Evolutionary conservation across 2,888 invertebrate genomes (phyloP).

Genomic region (Nemurella pictetii): DNA sequence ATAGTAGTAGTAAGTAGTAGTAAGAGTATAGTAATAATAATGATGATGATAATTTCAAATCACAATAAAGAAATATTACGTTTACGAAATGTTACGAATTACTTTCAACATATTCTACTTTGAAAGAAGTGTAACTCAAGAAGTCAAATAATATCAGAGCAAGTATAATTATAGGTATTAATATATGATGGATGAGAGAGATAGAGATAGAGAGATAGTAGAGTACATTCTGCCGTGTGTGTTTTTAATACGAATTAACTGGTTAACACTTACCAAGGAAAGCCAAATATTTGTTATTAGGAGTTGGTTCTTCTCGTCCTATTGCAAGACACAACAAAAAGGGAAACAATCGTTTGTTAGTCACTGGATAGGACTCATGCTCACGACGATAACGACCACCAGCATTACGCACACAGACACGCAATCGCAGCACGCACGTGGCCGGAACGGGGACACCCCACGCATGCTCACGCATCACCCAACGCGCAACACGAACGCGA

Average conservation of each 20-base stretch:
- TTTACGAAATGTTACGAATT: conserved; percentile 25
- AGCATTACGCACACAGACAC: conserved; percentile 7
- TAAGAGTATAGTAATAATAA: conserved; percentile 21
- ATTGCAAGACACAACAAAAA: conserved; percentile 70
- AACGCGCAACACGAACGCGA: no score
- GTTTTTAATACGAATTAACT: conserved; percentile 41
- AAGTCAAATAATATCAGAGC: conserved; percentile 4
- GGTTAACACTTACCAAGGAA: conserved; percentile 79
- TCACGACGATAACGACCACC: conserved; percentile 24
- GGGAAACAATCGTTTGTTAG: conserved; percentile 59
- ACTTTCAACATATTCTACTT: conserved; percentile 29
- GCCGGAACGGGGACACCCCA: neutral
- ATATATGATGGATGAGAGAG: neutral
- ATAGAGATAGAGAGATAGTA: conserved; percentile 26
- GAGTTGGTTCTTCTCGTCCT: conserved; percentile 96
- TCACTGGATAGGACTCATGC: conserved; percentile 39
- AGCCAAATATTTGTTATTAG: conserved; percentile 94
- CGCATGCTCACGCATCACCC: neutral
- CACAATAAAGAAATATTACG: conserved; percentile 28
- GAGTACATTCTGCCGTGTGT: conserved; percentile 42
- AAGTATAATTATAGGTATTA: neutral
- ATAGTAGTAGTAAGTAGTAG: neutral
- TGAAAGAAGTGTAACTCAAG: conserved; percentile 30
- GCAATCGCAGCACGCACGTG: neutral
- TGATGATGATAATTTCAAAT: neutral